Base-by-base conservation (phyloP, 2,888 invertebrate species). In the Leptinotarsa rubiginosa region DNA sequence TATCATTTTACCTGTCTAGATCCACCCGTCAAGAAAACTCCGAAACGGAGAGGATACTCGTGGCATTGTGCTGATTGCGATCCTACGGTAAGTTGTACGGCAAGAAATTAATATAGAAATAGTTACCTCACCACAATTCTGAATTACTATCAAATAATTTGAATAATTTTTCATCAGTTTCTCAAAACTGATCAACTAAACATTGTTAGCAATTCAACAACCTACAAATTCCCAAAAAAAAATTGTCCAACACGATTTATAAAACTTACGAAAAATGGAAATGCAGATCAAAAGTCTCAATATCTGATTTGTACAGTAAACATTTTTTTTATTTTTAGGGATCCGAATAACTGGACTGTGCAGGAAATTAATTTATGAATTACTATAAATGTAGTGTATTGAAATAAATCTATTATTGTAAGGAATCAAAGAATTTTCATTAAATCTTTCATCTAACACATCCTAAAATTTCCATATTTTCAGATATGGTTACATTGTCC, bases 1-100 rank as follows among this genome's bases (percentile, higher is more conserved):
- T 98, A 96, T 89, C 98, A 98, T 89, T 97, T 97, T 87, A 92
- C 93, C 76, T 98, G 98, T 87, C 90, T 98, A 83, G 96, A 97
- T 87, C 98, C 98, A 68, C 98, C 98, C 16, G 91, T 97, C 16
- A 97, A 96, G 88, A 97, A 97, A 87, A 95, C 96, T 75, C 97
- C 97, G 1, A 97, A 97, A 90, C 93, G 94, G 83, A 92, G 97
- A 71, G 97, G 97, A 49, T 97, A 97, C 87, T 96, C 96, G 16
- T 97, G 97, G 97, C 96, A 96, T 88, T 97, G 97, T 88, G 96
- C 96, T 69, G 96, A 96, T 87, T 97, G 97, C 90, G 97, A 97
- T 90, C 95, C 96, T 75, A 96, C 96, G 83, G 96, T 78, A 73
- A 76, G 79, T 77, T 62, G 5, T 66, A 10, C 3, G 22, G 41